Evolutionary conservation across 2,888 invertebrate genomes (phyloP).

Genomic region (Polyploca ridens): DNA sequence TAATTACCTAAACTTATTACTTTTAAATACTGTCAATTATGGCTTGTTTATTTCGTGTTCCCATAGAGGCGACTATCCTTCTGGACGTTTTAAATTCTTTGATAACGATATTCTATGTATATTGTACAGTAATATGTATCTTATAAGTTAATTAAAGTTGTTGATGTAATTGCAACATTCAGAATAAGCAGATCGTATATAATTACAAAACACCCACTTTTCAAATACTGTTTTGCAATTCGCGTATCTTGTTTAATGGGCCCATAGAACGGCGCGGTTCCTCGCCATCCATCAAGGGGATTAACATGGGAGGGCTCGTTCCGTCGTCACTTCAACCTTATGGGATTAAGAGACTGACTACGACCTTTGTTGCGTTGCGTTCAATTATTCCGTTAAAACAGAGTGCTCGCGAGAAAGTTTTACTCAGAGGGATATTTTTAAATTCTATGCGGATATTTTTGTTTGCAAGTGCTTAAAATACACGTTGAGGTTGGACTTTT

Average conservation of each 20-base stretch:
- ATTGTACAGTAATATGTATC: no score
- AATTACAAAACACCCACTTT: background rate
- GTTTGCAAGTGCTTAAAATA: slow-evolving; percentile 3
- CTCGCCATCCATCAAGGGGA: slow-evolving; percentile 55
- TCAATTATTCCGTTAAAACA: slow-evolving; percentile 51
- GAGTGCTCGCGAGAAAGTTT: slow-evolving; percentile 26
- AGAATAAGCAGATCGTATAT: background rate
- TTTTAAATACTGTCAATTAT: no score
- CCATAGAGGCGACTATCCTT: no score
- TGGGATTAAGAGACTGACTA: slow-evolving; percentile 50
- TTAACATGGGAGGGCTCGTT: slow-evolving; percentile 44
- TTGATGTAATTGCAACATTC: background rate
- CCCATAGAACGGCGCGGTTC: slow-evolving; percentile 32
- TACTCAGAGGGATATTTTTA: slow-evolving; percentile 17
- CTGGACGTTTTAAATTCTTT: no score
- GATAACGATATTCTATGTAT: no score
- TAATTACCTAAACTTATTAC: no score
- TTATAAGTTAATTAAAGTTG: background rate
- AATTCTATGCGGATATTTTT: slow-evolving; percentile 24
- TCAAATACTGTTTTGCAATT: slow-evolving; percentile 10
- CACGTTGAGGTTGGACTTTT: background rate
- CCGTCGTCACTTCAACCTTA: slow-evolving; percentile 49
- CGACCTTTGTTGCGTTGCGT: slow-evolving; percentile 43
- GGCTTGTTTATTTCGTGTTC: no score
- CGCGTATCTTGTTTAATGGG: slow-evolving; percentile 32